Evolutionary conservation across 2,888 invertebrate genomes (phyloP).

Genomic region (Syrphus vitripennis): DNA sequence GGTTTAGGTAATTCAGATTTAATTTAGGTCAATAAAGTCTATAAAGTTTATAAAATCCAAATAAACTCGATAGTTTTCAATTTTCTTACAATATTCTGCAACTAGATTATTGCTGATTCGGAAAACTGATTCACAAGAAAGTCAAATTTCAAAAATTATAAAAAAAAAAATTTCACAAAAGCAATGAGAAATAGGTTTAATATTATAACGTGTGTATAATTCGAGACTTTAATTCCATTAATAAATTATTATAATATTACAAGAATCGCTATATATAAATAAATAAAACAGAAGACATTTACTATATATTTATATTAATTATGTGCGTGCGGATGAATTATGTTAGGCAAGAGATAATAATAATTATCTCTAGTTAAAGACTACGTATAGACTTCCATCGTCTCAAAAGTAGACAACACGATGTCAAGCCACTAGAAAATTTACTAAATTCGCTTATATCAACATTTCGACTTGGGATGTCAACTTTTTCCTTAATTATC

Average conservation of each 20-base stretch:
- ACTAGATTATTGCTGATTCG: too few relatives aligned
- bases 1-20: too few relatives aligned
- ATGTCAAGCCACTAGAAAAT: slow-evolving; percentile 89
- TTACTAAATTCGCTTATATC: slow-evolving; percentile 91
- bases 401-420: slow-evolving; percentile 89
- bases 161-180: neutral
- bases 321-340: slow-evolving; percentile 55
- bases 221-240: slow-evolving; percentile 57
- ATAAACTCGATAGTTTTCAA: too few relatives aligned
- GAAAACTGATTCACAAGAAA: neutral
- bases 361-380: slow-evolving; percentile 75
- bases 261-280: slow-evolving; percentile 59
- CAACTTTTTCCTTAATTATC: slow-evolving; percentile 93
- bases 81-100: too few relatives aligned
- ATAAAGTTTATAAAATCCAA: too few relatives aligned
- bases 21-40: too few relatives aligned
- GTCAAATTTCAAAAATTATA: too few relatives aligned
- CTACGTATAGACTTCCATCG: slow-evolving; percentile 80
- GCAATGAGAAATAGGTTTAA: too few relatives aligned
- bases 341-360: slow-evolving; percentile 17
- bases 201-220: slow-evolving; percentile 54
- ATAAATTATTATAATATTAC: slow-evolving; percentile 35
- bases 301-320: too few relatives aligned
- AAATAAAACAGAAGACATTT: slow-evolving; percentile 66
- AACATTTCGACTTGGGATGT: slow-evolving; percentile 90